Evolutionary conservation across 2,113 vertebrate genomes (phyloP), one percentile per base, ranked within the genome.

Genomic region (Atrichornis clamosus): DNA sequence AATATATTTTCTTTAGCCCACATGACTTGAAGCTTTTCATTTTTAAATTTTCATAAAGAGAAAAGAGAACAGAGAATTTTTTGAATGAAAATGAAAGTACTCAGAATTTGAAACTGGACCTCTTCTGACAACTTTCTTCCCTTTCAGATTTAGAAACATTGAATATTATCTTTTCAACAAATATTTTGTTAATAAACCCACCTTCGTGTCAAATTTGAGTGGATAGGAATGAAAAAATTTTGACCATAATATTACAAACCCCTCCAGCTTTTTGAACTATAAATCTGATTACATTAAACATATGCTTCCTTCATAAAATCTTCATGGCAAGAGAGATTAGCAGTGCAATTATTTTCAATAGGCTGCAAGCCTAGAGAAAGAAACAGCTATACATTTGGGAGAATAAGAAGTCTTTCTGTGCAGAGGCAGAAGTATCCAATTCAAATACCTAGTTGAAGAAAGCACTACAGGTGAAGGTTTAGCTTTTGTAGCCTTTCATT

Each of bases 1-100:
- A 13, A 35, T 22, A 2, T 10, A 35, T 74, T 62, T 84, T 65
- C 10, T 50, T 65, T 47, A 44, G 22, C 3, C 6, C 19, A 10
- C 1, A 1, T 49, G 6, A 4, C 3, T 28, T 13, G 6, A 68
- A 89, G 3, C 2, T 11, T 58, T 78, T 49, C 0, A 35, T 47
- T 69, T 92, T 73, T 4, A 62, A 46, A 52, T 53, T 81, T 53
- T 77, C 28, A 32, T 41, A 33, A 81, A 60, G 15, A 60, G 17
- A 59, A 79, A 77, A 13, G 3, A 84, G 8, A 5, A 49, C 4
- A 63, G 63, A 50, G 2, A 11, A 15, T 32, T 44, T 68, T 84
- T 77, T 22, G 16, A 58, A 27, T 26, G 4, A 65, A 84, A 65
- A 69, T 19, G 30, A 42, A 87, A 39, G 12, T 19, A 3, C 5